Evolutionary conservation across 2,113 vertebrate species (phyloP).

Genomic region (Lontra canadensis): DNA sequence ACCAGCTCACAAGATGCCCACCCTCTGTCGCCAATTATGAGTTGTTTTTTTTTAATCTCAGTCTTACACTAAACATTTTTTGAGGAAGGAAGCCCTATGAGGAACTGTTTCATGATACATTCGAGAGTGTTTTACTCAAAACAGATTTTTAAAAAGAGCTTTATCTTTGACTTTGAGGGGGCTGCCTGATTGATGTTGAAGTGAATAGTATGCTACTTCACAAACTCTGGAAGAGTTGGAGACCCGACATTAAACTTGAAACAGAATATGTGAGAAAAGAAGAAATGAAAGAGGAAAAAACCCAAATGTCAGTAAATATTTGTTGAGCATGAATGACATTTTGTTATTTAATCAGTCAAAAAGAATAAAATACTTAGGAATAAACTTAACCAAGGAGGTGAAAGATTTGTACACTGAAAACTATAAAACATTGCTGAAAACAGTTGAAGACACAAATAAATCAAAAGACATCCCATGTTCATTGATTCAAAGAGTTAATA

Average conservation of each 20-base stretch:
- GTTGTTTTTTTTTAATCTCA: background rate
- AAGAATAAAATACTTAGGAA: background rate
- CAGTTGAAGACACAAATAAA: constrained; percentile 21
- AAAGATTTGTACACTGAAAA: background rate
- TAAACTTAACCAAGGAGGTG: background rate
- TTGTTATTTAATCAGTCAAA: background rate
- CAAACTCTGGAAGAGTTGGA: background rate
- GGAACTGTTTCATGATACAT: background rate
- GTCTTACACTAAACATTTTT: background rate
- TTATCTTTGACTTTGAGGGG: constrained; percentile 41
- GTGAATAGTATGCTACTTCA: background rate
- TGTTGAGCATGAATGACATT: background rate
- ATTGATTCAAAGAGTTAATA: background rate
- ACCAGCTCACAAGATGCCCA: background rate
- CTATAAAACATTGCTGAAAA: background rate
- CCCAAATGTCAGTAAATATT: background rate
- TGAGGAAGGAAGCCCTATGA: constrained; percentile 20
- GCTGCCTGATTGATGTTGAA: background rate
- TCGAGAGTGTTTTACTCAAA: constrained; percentile 16
- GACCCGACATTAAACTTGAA: background rate
- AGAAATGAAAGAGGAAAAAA: background rate
- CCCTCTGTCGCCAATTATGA: background rate
- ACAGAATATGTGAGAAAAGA: constrained; percentile 4
- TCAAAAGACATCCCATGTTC: background rate
- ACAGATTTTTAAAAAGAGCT: constrained; percentile 11